Percentiles rank a stretch among this genome's conserved stretches.
These are phyloP conservation scores for Rhombomys opimus DNA, from an alignment of 2,113 vertebrate genomes.

Conservation along the genomic window DNA sequence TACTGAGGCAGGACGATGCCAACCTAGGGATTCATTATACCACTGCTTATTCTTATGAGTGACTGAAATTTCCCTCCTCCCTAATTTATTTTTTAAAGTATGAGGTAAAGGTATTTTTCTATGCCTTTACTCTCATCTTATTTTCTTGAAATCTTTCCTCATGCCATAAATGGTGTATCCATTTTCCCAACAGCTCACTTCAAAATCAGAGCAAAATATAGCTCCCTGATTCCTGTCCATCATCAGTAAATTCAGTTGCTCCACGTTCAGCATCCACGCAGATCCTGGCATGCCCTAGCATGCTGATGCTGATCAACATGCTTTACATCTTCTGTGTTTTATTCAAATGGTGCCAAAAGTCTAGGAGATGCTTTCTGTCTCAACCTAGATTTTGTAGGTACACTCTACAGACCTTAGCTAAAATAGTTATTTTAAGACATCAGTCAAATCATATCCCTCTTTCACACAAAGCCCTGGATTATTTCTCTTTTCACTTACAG, in stretches of 20 bases:
- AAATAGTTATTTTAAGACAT: background rate
- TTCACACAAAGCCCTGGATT: background rate
- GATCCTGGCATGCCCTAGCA: background rate
- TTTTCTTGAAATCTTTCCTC: background rate
- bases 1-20: background rate
- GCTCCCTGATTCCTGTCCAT: background rate
- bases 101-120: background rate
- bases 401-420: background rate
- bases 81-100: background rate
- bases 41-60: background rate
- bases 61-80: background rate
- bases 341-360: no score
- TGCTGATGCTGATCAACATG: accelerated
- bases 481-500: background rate
- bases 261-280: background rate
- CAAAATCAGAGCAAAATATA: background rate
- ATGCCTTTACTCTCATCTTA: background rate
- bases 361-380: background rate
- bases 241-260: background rate
- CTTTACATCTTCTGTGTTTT: background rate
- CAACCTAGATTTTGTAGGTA: background rate
- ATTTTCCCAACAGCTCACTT: background rate
- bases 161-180: background rate
- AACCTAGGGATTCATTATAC: background rate
- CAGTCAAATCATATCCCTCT: background rate